Conservation (phyloP, 2,113 vertebrate species). For the Neopipo cinnamomea region DNA sequence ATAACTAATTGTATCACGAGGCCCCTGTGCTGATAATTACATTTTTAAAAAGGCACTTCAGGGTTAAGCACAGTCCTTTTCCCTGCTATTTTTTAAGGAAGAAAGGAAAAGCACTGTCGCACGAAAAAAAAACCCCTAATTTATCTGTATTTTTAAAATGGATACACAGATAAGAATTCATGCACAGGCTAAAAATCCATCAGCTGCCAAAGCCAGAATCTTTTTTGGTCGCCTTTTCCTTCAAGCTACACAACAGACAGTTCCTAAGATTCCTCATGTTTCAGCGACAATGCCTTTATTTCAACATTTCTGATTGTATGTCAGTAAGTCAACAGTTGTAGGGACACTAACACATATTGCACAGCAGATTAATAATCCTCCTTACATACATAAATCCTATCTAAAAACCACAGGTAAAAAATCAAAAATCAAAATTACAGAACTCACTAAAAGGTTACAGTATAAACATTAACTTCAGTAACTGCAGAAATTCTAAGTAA, state of each 20-base stretch:
- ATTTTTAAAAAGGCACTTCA: neutral
- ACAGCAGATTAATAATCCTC: neutral
- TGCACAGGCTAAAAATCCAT: neutral
- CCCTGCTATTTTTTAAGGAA: neutral
- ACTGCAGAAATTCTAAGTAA: neutral
- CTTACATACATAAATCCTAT: neutral
- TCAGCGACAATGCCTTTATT: neutral
- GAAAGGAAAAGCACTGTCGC: neutral
- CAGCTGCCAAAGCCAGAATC: neutral
- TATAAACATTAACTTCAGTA: neutral
- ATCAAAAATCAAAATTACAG: neutral
- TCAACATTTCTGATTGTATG: neutral
- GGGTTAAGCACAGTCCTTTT: neutral
- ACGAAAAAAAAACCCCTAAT: neutral
- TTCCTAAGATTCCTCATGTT: neutral
- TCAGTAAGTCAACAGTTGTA: neutral
- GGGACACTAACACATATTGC: neutral
- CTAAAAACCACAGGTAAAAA: neutral
- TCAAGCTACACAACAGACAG: neutral
- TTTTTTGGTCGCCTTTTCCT: neutral
- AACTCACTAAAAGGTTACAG: neutral
- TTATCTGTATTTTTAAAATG: neutral
- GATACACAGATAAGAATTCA: neutral
- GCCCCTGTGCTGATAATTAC: neutral
- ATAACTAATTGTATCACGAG: neutral